Conservation (phyloP, 2,797 vertebrate genomes). For the Tragopan temminckii region DNA sequence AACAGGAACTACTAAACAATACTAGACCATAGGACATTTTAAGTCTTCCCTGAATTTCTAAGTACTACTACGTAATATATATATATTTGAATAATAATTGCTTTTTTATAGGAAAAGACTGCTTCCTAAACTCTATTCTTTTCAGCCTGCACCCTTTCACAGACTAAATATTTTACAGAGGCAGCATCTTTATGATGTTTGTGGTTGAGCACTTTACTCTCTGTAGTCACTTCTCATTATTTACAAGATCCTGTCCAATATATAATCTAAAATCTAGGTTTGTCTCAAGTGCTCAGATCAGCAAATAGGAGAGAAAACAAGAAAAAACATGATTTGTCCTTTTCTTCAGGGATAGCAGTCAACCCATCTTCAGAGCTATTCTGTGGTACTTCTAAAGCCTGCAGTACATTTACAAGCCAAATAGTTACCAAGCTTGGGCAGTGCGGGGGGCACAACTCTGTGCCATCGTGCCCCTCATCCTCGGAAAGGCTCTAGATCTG, state of each 20-base stretch:
- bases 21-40: not conserved
- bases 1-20: not conserved
- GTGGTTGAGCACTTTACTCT: not conserved
- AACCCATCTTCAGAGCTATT: not conserved
- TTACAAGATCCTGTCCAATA: not conserved
- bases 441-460: not conserved
- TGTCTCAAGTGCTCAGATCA: not conserved
- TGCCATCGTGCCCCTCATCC: not conserved
- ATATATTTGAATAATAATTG: not conserved
- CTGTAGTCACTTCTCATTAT: not conserved
- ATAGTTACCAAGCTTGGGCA: not conserved
- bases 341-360: not conserved
- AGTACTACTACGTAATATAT: not conserved
- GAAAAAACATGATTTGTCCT: accelerated
- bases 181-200: not conserved
- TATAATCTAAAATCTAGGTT: not conserved
- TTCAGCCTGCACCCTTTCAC: not conserved
- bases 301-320: accelerated
- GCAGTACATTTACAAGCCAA: not conserved
- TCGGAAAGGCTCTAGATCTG: not conserved
- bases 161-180: constrained; percentile 29
- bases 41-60: not conserved
- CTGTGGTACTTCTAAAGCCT: not conserved
- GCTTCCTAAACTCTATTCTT: not conserved
- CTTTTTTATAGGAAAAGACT: not conserved